A percentile compares a stretch with the other conserved stretches of the same genome.
Evolutionary conservation across 2,113 vertebrate species (phyloP).

Genomic region (Charadrius vociferus): DNA sequence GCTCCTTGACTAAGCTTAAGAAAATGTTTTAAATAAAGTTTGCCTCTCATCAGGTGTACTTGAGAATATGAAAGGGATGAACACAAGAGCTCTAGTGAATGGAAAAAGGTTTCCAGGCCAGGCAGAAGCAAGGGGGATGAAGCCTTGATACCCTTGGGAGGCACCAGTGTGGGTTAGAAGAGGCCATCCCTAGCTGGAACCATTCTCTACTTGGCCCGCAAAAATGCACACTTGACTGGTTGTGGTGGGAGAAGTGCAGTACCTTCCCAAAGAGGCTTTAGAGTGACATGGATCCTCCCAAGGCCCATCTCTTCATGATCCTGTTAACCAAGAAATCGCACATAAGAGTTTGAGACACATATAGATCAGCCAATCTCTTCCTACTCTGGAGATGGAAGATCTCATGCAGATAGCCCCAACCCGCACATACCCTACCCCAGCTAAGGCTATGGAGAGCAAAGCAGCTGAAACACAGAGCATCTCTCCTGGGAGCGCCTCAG

Average conservation of each 20-base stretch:
- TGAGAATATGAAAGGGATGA: not conserved
- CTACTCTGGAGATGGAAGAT: not conserved
- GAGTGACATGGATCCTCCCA: not conserved
- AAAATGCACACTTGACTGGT: not conserved
- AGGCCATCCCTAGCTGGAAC: not conserved
- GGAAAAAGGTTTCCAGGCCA: not conserved
- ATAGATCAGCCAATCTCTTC: not conserved
- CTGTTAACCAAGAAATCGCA: not conserved
- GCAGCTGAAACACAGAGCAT: not conserved
- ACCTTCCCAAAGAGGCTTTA: not conserved
- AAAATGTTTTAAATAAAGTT: not conserved
- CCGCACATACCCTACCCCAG: not conserved
- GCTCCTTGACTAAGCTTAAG: slow-evolving; percentile 7
- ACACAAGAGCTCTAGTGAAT: not conserved
- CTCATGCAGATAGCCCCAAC: not conserved
- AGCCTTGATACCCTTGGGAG: not conserved
- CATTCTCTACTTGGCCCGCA: not conserved
- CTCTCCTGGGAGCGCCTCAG: not conserved
- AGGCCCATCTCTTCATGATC: not conserved
- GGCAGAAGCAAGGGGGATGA: not conserved
- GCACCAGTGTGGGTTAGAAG: not conserved
- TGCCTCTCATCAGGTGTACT: not conserved
- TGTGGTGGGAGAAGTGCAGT: rapidly evolving
- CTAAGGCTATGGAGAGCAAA: not conserved
- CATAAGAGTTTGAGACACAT: rapidly evolving